Evolutionary conservation across 2,113 vertebrate genomes (phyloP), one percentile per base, ranked within the genome.

Genomic region (Chitala chitala): DNA sequence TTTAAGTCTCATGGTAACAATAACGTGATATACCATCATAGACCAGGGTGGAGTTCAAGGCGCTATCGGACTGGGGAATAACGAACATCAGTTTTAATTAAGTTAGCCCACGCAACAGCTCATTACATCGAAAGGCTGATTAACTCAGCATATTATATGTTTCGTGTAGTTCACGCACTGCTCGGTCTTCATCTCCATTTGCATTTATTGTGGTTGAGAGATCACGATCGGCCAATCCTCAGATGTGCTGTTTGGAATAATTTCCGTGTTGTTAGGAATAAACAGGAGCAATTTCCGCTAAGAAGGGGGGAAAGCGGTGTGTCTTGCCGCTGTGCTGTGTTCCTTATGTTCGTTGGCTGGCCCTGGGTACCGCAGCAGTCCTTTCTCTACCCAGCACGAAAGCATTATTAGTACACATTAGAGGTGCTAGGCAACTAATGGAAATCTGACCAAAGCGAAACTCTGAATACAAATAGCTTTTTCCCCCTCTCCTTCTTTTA

Each of bases 41-140:
- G 79, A 76, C 71, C 78, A 78, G 73, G 79, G 75, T 69, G 1
- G 53, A 75, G 81, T 83, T 83, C 82, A 79, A 0, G 73, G 77
- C 74, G 56, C 77, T 72, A 65, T 76, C 78, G 64, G 75, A 75
- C 80, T 38, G 80, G 82, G 75, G 83, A 87, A 86, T 86, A 79
- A 86, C 85, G 82, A 83, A 82, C 80, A 85, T 87, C 86, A 79
- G 79, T 84, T 88, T 87, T 86, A 87, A 89, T 89, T 84, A 86
- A 83, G 83, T 82, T 76, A 79, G 78, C 59, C 76, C 61, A 50
- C 76, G 76, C 78, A 78, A 82, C 79, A 56, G 80, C 78, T 82
- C 75, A 76, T 87, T 85, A 84, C 79, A 82, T 81, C 70, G 58
- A 78, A 76, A 73, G 80, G 70, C 55, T 84, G 80, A 87, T 83